Evolutionary conservation across 2,113 vertebrate genomes (phyloP), one percentile per base, ranked within the genome.

Genomic region (Empidonax alnorum): DNA sequence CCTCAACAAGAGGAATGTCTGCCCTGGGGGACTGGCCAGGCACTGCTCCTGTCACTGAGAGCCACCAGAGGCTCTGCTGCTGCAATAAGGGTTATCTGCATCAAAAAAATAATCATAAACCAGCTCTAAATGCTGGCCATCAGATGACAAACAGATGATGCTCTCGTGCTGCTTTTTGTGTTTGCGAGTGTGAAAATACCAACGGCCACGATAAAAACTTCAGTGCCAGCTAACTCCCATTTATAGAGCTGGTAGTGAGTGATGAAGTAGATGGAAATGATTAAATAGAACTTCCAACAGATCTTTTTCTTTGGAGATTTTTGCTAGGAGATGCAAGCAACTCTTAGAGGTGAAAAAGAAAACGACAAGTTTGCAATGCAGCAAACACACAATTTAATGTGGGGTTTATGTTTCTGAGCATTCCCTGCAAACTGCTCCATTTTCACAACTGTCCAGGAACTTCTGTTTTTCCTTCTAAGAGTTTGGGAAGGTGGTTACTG

Each of bases 341-440:
- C n/a, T 83, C 53, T 37, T 25, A 22, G 67, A 53, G 3, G 0
- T 8, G 30, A 67, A 62, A 28, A 9, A 17, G 46, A 33, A 55
- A 87, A 12, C 5, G 13, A 23, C 6, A 5, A 31, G 41, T 56
- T 10, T 62, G 56, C 5, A 18, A 3, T 5, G 4, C 41, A 23
- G 4, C 1, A 4, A 39, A 37, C 11, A 13, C 1, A 0, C 10
- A 3, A 20, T 0, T 50, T 50, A 50, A 50, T 25, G 0, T 17
- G 35, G 3, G 15, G 3, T 65, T 52, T 33, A 5, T 7, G 12
- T 12, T 4, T 20, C 47, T 42, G 47, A 58, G 28, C 17, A 0
- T 8, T 44, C 53, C 30, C 53, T n/a, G 33, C 28, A 7, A 23
- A 47, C 53, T 50, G 30, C 63, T 74, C 55, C 1, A 4, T 63